A percentile compares a stretch with the other conserved stretches of the same genome.
phyloP scores from a whole-genome alignment of 2,888 invertebrate species.

The Temnothorax ravouxi region DNA sequence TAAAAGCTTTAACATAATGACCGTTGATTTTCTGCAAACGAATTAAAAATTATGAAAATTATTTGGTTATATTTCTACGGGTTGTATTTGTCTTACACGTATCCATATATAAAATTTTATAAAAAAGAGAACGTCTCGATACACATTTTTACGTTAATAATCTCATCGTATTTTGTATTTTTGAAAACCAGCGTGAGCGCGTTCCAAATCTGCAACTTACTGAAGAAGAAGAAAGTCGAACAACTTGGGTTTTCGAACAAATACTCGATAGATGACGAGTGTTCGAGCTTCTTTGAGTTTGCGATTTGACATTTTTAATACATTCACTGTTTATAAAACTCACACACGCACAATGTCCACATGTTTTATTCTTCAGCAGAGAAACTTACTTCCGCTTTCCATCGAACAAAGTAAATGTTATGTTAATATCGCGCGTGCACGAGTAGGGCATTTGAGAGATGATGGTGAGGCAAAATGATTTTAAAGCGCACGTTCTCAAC shows the following conservation, averaged over 20 bases:
- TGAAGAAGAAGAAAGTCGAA: conserved; percentile 7
- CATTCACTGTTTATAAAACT: conserved; percentile 42
- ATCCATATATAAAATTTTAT: background rate
- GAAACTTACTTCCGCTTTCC: conserved; percentile 35
- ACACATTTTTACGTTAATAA: background rate
- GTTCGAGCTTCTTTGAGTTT: conserved; percentile 12
- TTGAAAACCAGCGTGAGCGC: background rate
- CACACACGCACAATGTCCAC: conserved; percentile 9
- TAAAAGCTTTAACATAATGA: background rate
- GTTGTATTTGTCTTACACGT: background rate
- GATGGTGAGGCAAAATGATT: conserved; percentile 37
- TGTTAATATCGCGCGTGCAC: conserved; percentile 32
- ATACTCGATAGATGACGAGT: conserved; percentile 13
- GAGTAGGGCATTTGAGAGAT: conserved; percentile 31
- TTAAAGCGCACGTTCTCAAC: background rate
- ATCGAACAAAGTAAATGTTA: conserved; percentile 46
- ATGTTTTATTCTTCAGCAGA: conserved; percentile 39
- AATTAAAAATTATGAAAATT: background rate
- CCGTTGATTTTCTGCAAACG: background rate
- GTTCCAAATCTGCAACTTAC: conserved; percentile 9
- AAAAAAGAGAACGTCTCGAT: background rate
- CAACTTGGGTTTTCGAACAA: conserved; percentile 1
- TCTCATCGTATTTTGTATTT: background rate
- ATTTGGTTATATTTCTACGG: background rate
- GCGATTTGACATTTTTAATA: conserved; percentile 50